Conservation (phyloP, 2,113 vertebrate species). For the Mugil cephalus region DNA sequence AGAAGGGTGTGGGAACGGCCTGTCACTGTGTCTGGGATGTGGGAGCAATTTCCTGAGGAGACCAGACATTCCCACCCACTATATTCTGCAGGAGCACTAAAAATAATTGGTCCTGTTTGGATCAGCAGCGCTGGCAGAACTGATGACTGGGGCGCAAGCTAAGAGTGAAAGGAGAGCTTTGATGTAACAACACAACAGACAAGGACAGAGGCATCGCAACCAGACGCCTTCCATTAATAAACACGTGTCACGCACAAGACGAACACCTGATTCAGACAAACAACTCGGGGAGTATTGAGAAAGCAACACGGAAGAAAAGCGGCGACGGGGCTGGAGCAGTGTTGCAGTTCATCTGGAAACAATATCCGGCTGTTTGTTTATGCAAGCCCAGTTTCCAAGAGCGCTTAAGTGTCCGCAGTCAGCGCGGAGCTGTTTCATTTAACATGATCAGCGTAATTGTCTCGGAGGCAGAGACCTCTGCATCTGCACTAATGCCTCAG, state of each 20-base stretch:
- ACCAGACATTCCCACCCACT: constrained; percentile 69
- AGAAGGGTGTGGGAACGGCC: constrained; percentile 41
- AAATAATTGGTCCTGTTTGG: constrained; percentile 64
- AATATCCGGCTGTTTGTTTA: constrained; percentile 56
- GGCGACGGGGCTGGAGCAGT: neutral
- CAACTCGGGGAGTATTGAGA: constrained; percentile 8
- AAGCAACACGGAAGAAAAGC: neutral
- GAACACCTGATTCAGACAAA: constrained; percentile 57
- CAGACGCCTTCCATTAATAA: constrained; percentile 29
- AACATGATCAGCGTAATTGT: neutral
- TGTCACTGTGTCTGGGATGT: constrained; percentile 56
- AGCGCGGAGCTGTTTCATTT: constrained; percentile 14
- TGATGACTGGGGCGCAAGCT: constrained; percentile 34
- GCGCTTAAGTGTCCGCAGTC: constrained; percentile 22
- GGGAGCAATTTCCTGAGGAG: constrained; percentile 75
- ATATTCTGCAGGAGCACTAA: constrained; percentile 67
- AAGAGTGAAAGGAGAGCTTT: constrained; percentile 50
- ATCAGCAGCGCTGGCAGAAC: constrained; percentile 19
- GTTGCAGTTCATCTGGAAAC: constrained; percentile 46
- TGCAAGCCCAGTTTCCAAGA: constrained; percentile 44
- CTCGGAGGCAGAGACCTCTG: neutral
- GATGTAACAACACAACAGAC: constrained; percentile 1
- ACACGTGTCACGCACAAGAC: neutral
- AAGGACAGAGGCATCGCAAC: neutral
- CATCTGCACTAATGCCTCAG: too few species aligned